These are phyloP conservation scores for Zeus faber DNA, from an alignment of 2,113 vertebrate species.

Conservation along the genomic window DNA sequence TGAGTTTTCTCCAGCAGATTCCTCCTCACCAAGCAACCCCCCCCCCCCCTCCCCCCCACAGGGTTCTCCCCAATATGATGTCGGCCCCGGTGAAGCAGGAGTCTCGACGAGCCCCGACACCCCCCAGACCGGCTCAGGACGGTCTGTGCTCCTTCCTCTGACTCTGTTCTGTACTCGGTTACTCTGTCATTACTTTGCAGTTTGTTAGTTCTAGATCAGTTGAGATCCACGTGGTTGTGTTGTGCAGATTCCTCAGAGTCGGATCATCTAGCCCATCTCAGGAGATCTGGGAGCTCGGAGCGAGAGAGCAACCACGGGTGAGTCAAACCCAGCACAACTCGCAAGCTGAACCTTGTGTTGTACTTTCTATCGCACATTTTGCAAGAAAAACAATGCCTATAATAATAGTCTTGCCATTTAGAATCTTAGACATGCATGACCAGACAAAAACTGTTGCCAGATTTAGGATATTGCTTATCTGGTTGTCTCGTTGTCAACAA, in stretches of 20 bases:
- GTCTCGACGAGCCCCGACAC: constrained; percentile 27
- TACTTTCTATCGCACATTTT: too few relatives aligned
- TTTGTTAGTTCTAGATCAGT: too few relatives aligned
- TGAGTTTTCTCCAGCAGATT: too few relatives aligned
- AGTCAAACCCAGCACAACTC: neutral
- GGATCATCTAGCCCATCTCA: constrained; percentile 58
- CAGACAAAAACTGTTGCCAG: too few relatives aligned
- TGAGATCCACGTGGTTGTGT: neutral
- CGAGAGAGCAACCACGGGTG: constrained; percentile 53
- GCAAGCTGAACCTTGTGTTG: neutral
- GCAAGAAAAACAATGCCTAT: too few relatives aligned
- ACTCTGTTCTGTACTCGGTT: too few relatives aligned
- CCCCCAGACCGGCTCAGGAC: constrained; percentile 47
- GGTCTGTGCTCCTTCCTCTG: constrained; percentile 43
- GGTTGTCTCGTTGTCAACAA: too few relatives aligned
- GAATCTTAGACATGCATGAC: too few relatives aligned
- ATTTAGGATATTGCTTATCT: too few relatives aligned
- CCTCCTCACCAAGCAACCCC: too few relatives aligned
- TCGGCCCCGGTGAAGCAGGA: constrained; percentile 36
- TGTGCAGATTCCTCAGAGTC: constrained; percentile 68
- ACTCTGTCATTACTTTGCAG: too few relatives aligned
- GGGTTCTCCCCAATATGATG: constrained; percentile 44
- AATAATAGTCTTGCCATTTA: too few relatives aligned
- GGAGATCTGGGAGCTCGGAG: constrained; percentile 71
- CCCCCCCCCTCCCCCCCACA: constrained; percentile 16